Conservation (phyloP, 2,113 vertebrate genomes). For the Cephalophus harveyi region DNA sequence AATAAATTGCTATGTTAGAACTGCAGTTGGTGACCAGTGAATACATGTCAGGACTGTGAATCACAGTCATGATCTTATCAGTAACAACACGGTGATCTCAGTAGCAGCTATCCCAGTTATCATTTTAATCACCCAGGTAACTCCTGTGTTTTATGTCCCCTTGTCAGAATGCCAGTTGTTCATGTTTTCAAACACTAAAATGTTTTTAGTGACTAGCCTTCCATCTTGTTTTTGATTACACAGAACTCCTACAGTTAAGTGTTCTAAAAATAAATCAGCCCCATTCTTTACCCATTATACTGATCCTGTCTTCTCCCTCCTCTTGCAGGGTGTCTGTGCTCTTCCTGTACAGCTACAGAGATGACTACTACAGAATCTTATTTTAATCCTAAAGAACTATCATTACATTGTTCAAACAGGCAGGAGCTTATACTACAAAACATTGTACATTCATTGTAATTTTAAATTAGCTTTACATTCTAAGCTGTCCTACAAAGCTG, state of each 20-base stretch:
- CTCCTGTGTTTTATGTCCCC: neutral
- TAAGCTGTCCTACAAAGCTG: conserved; percentile 41
- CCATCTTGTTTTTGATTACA: conserved; percentile 4
- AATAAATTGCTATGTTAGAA: neutral
- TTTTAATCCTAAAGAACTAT: conserved; percentile 79
- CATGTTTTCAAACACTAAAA: neutral
- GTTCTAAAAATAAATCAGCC: neutral
- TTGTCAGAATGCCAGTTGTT: neutral
- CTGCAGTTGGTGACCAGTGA: neutral
- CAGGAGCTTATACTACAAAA: neutral
- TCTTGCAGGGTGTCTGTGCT: conserved; percentile 89
- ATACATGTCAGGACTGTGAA: neutral
- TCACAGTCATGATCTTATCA: neutral
- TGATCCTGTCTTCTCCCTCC: conserved; percentile 13
- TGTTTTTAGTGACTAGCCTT: neutral
- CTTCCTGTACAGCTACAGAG: conserved; percentile 94
- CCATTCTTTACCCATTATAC: neutral
- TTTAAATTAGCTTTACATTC: conserved; percentile 45
- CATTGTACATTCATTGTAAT: conserved; percentile 54
- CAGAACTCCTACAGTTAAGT: neutral
- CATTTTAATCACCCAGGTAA: neutral
- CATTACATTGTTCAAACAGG: neutral
- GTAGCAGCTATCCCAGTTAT: neutral
- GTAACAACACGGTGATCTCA: neutral
- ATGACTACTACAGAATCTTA: conserved; percentile 94